Evolutionary conservation across 2,797 vertebrate genomes (phyloP).

Genomic region (Diglossa cyanea): DNA sequence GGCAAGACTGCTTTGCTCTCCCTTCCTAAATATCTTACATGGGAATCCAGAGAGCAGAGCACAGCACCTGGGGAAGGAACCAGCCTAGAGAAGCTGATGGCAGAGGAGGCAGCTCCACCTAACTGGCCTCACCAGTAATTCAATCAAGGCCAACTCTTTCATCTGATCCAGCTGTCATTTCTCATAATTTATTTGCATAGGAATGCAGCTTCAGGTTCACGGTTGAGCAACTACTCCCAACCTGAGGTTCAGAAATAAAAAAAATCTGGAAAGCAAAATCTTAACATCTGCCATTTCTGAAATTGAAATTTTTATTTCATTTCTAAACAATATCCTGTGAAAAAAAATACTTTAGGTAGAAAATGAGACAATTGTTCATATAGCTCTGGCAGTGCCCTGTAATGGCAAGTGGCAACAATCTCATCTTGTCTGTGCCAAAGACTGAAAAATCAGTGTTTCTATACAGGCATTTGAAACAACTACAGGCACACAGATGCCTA

Average conservation of each 20-base stretch:
- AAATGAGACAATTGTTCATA: background rate
- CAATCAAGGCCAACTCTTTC: background rate
- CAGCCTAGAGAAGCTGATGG: background rate
- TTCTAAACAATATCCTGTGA: background rate
- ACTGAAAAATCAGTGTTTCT: background rate
- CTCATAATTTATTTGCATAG: slow-evolving; percentile 5
- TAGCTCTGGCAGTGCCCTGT: background rate
- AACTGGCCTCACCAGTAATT: slow-evolving; percentile 8
- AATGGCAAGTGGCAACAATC: background rate
- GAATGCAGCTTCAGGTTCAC: background rate
- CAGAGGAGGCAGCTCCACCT: background rate
- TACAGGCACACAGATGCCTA: background rate
- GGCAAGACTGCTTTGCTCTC: background rate
- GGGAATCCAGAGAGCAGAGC: background rate
- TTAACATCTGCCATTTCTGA: background rate
- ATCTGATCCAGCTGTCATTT: background rate
- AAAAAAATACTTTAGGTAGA: background rate
- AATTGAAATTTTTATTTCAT: background rate
- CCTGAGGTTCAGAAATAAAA: background rate
- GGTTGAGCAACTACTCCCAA: background rate
- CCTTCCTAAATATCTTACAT: fast-evolving
- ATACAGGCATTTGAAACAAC: background rate
- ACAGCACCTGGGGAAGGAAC: background rate
- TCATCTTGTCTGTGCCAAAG: background rate
- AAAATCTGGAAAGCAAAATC: background rate